These are phyloP conservation scores for Geopemphigus sp. DNA, from an alignment of 1,140 invertebrate species.

Conservation along the genomic window DNA sequence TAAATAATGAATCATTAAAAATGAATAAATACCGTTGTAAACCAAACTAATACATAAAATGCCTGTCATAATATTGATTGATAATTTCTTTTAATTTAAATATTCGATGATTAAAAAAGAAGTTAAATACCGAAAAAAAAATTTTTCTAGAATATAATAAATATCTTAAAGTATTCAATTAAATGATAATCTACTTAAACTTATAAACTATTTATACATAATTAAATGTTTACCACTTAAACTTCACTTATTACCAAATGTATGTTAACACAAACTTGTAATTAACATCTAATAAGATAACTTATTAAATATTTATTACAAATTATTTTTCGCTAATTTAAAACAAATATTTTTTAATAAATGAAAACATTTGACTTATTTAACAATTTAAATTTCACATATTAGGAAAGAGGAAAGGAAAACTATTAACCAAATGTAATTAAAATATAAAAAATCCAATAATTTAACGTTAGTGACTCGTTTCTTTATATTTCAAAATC, in stretches of 20 bases:
- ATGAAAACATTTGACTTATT: neutral
- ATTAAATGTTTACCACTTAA: neutral
- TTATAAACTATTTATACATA: constrained; percentile 7
- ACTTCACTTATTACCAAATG: too few relatives aligned
- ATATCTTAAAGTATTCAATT: neutral
- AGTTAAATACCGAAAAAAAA: neutral
- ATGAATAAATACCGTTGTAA: neutral
- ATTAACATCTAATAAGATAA: neutral
- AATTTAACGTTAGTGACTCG: constrained; percentile 35
- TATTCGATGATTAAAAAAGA: too few relatives aligned
- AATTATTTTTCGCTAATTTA: neutral
- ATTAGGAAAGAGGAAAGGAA: neutral
- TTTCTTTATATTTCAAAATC: constrained; percentile 45
- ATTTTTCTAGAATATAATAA: neutral
- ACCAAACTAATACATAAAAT: neutral
- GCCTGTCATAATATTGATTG: neutral
- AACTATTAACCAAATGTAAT: constrained; percentile 8
- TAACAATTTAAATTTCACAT: neutral
- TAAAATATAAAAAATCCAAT: constrained; percentile 24
- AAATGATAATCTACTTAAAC: neutral
- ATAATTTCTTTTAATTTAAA: too few relatives aligned
- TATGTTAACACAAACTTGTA: too few relatives aligned
- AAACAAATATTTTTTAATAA: neutral
- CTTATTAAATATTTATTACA: constrained; percentile 10
- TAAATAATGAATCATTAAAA: neutral